Percentiles rank a stretch among this genome's conserved stretches.
Evolutionary conservation across 2,797 vertebrate species (phyloP).

Genomic region (Xenopus petersii): DNA sequence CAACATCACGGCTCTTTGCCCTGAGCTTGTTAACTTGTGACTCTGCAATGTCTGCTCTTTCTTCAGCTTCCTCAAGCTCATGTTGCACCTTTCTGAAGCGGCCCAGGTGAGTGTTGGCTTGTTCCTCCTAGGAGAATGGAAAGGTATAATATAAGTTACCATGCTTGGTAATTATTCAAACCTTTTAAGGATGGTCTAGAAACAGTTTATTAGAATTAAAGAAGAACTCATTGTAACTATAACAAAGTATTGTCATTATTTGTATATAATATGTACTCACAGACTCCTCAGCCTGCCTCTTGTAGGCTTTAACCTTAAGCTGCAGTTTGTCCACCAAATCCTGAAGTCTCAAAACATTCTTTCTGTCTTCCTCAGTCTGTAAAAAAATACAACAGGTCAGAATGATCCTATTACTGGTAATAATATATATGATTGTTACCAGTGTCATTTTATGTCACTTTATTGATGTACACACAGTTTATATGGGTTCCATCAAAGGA

Average conservation of each 20-base stretch:
- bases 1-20: conserved; percentile 75
- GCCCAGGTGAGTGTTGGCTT: conserved; percentile 75
- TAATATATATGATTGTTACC: no score
- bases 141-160: no score
- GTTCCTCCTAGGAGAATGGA: conserved; percentile 71
- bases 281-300: conserved; percentile 71
- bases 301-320: conserved; percentile 77
- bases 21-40: conserved; percentile 86
- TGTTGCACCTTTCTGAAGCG: conserved; percentile 86
- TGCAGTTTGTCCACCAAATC: conserved; percentile 77
- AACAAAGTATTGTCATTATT: no score
- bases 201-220: no score
- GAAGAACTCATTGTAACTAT: no score
- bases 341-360: conserved; percentile 70
- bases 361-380: conserved; percentile 75
- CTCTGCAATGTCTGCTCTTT: conserved; percentile 85
- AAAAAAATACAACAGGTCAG: not conserved
- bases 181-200: no score
- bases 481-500: no score
- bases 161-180: no score
- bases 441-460: no score
- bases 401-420: no score
- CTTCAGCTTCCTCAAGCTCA: conserved; percentile 84
- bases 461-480: no score
- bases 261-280: not conserved